These are phyloP conservation scores for Gnathonemus longibarbis DNA, from an alignment of 2,113 vertebrate species.

Conservation along the genomic window DNA sequence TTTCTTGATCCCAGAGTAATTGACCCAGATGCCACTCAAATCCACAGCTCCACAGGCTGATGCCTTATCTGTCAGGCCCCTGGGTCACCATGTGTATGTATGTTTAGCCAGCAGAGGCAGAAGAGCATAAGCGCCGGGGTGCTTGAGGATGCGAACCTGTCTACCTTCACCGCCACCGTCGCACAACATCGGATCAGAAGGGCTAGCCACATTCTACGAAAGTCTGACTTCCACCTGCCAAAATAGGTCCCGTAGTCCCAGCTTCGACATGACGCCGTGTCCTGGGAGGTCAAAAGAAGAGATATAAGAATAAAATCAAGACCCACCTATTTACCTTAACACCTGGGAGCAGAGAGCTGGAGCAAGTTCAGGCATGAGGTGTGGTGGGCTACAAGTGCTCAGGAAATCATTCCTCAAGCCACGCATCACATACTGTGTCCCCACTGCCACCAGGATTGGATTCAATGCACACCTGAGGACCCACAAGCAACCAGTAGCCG, in stretches of 20 bases:
- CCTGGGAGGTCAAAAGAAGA: not conserved
- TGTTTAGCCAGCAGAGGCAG: not conserved
- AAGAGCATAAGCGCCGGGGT: not conserved
- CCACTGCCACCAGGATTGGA: not conserved
- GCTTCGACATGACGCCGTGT: not conserved
- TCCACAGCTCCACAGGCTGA: conserved; percentile 67
- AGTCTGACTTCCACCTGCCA: not conserved
- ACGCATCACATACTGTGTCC: no score
- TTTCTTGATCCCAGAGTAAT: not conserved
- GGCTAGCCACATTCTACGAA: not conserved
- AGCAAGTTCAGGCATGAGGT: not conserved
- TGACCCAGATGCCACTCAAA: no score
- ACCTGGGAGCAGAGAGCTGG: not conserved
- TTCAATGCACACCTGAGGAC: not conserved
- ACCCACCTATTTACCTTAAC: not conserved
- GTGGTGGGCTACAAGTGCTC: not conserved
- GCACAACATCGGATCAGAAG: not conserved
- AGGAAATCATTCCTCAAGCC: not conserved
- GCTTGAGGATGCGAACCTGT: not conserved
- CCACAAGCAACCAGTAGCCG: not conserved
- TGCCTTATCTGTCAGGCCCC: conserved; percentile 99
- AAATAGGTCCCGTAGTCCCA: not conserved
- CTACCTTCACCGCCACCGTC: not conserved
- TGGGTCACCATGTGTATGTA: conserved; percentile 63
- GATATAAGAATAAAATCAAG: not conserved